These are phyloP conservation scores for Bombus polaris DNA, from an alignment of 1,140 invertebrate species.

Conservation along the genomic window DNA sequence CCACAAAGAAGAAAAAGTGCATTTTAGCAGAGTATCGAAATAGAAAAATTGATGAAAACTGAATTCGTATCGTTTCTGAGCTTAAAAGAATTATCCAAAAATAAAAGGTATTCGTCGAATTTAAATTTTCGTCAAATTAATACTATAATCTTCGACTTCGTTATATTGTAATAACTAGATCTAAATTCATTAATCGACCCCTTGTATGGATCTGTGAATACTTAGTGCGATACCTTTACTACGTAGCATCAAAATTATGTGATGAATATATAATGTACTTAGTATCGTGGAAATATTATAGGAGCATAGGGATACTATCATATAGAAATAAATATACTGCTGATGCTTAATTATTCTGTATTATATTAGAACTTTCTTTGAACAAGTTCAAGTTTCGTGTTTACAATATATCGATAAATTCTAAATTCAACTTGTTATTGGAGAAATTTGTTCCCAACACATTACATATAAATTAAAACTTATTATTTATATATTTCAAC, in stretches of 20 bases:
- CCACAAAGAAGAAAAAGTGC: not conserved
- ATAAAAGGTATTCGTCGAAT: not conserved
- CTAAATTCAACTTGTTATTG: not conserved
- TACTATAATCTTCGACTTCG: not conserved
- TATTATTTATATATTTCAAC: not conserved
- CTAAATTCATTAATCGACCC: not conserved
- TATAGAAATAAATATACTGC: not conserved
- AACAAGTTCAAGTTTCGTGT: not conserved
- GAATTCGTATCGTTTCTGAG: not conserved
- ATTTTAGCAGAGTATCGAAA: not conserved
- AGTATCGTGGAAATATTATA: not conserved
- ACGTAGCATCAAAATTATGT: not conserved
- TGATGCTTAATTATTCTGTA: not conserved
- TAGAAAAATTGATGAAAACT: not conserved
- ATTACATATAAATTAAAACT: not conserved
- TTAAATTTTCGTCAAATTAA: not conserved
- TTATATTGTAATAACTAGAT: not conserved
- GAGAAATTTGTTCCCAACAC: not conserved
- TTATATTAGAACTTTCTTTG: not conserved
- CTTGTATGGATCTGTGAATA: not conserved
- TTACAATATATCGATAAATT: not conserved
- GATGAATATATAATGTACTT: not conserved
- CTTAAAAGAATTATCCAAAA: no score
- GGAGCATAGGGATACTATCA: not conserved
- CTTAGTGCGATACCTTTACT: not conserved